Evolutionary conservation across 2,888 invertebrate species (phyloP).

Genomic region (Spodoptera picta): DNA sequence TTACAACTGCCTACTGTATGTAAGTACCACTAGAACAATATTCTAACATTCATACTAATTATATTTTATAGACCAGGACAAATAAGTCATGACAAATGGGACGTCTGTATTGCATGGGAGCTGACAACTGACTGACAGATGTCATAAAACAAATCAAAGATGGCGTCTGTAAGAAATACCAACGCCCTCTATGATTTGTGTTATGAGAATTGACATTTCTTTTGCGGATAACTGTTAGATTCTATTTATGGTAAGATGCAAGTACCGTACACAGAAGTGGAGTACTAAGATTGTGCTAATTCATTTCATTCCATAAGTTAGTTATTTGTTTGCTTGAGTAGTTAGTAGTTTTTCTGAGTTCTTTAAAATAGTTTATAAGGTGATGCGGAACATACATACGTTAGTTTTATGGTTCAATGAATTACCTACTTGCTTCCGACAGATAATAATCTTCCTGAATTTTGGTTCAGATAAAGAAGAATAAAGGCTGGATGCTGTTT

Average conservation of each 20-base stretch:
- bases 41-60: conserved; percentile 9
- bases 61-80: conserved; percentile 46
- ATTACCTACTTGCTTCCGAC: no score
- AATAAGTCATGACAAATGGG: conserved; percentile 55
- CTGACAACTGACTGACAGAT: conserved; percentile 51
- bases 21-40: conserved; percentile 20
- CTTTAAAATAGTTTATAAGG: neutral
- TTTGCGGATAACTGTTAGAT: conserved; percentile 22
- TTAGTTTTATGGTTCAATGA: no score
- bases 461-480: no score
- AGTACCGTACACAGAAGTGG: conserved; percentile 26
- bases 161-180: conserved; percentile 32
- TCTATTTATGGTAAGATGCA: conserved; percentile 9
- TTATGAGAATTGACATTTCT: conserved; percentile 51
- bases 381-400: no score
- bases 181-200: conserved; percentile 35
- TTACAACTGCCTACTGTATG: no score
- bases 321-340: neutral
- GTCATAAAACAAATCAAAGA: conserved; percentile 33
- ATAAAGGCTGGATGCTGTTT: no score
- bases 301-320: conserved; percentile 10
- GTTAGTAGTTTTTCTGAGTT: neutral
- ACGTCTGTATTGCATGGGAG: conserved; percentile 49
- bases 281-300: conserved; percentile 19
- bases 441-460: no score